Percentiles rank a stretch among this genome's conserved stretches.
Conservation (phyloP, 2,888 invertebrate genomes). For the Auanema sp. region DNA sequence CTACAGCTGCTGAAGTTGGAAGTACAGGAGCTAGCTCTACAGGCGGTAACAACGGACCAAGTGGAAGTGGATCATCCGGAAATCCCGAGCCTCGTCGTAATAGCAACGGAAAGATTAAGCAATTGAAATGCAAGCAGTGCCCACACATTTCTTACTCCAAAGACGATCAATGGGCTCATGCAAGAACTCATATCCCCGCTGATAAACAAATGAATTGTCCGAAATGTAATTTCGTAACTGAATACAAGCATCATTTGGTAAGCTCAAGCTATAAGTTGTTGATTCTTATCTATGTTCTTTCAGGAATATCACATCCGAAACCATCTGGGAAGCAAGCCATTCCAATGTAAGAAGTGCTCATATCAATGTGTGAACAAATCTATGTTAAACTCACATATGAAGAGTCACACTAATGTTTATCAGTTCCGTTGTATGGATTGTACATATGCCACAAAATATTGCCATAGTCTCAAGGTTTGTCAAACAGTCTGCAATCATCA, state of each 20-base stretch:
- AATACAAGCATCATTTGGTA: conserved; percentile 90
- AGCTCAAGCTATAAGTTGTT: not conserved
- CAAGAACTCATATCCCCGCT: conserved; percentile 82
- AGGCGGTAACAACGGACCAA: not conserved
- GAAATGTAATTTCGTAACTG: conserved; percentile 93
- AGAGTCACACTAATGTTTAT: conserved; percentile 77
- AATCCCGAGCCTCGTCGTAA: conserved; percentile 29
- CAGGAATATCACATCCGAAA: conserved; percentile 90
- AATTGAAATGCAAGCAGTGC: conserved; percentile 90
- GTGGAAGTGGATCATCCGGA: not conserved
- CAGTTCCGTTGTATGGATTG: conserved; percentile 83
- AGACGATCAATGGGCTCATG: conserved; percentile 89
- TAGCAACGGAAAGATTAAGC: conserved; percentile 70
- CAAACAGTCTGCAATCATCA: no score
- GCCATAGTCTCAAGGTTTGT: conserved; percentile 82
- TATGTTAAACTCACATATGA: conserved; percentile 96
- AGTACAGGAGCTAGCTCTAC: not conserved
- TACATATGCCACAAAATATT: conserved; percentile 94
- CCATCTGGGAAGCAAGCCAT: conserved; percentile 89
- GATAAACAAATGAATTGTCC: conserved; percentile 89
- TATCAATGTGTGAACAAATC: conserved; percentile 88
- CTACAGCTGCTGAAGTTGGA: conserved; percentile 12
- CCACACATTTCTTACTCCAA: conserved; percentile 80
- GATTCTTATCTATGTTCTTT: conserved; percentile 10
- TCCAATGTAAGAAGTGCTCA: conserved; percentile 60